Evolutionary conservation across 2,797 vertebrate species (phyloP).

Genomic region (Gorsachius magnificus): DNA sequence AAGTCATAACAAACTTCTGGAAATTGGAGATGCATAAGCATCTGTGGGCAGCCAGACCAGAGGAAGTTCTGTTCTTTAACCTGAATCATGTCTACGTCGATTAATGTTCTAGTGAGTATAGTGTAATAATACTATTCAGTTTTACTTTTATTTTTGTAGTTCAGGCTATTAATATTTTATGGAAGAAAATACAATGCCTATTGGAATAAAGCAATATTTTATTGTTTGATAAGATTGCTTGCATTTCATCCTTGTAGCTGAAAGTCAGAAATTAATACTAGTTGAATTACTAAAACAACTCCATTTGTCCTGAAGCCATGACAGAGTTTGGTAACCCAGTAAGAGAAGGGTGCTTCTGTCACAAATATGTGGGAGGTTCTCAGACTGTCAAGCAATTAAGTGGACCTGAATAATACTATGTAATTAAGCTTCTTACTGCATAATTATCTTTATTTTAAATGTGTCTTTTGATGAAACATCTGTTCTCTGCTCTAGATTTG

Average conservation of each 20-base stretch:
- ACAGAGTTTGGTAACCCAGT: constrained; percentile 64
- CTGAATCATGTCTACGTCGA: not conserved
- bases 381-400: constrained; percentile 79
- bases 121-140: not conserved
- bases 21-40: not conserved
- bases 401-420: constrained; percentile 81
- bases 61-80: constrained; percentile 1
- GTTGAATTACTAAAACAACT: constrained; percentile 58
- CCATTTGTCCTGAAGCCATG: constrained; percentile 56
- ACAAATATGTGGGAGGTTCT: constrained; percentile 72
- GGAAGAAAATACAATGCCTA: constrained; percentile 1
- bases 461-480: constrained; percentile 84
- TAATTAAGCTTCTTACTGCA: constrained; percentile 82
- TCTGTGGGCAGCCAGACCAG: not conserved
- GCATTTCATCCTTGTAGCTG: constrained; percentile 46
- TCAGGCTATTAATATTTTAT: constrained; percentile 39
- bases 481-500: constrained; percentile 79
- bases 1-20: not conserved
- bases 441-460: constrained; percentile 84
- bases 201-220: constrained; percentile 39
- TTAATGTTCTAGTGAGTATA: constrained; percentile 5
- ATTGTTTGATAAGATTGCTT: constrained; percentile 48
- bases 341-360: constrained; percentile 56
- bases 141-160: constrained; percentile 31
- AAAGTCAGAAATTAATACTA: constrained; percentile 68